These are phyloP conservation scores for Leucosticte australis DNA, from an alignment of 2,113 vertebrate species.

Conservation along the genomic window DNA sequence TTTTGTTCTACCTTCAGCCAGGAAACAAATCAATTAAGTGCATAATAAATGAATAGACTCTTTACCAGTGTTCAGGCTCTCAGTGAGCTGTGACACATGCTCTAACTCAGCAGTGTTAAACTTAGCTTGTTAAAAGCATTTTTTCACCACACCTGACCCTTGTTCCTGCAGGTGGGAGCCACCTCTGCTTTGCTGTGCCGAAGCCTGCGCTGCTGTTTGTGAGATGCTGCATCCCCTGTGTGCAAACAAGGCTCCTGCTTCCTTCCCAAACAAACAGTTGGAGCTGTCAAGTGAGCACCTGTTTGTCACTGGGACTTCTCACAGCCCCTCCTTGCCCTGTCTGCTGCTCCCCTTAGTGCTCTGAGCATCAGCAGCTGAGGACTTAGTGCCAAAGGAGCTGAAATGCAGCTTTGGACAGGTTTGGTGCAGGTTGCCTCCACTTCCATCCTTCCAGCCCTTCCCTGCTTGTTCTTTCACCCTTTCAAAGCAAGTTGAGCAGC, in stretches of 20 bases:
- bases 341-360: not conserved
- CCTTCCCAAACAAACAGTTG: not conserved
- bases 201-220: not conserved
- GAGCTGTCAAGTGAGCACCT: slow-evolving; percentile 9
- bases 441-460: not conserved
- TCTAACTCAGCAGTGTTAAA: not conserved
- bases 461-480: not conserved
- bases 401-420: slow-evolving; percentile 1
- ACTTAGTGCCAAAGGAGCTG: not conserved
- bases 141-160: not conserved
- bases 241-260: not conserved
- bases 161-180: not conserved
- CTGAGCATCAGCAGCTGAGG: slow-evolving; percentile 3
- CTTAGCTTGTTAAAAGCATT: not conserved
- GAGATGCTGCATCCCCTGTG: not conserved
- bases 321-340: not conserved
- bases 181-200: not conserved
- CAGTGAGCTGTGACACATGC: not conserved
- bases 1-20: not conserved
- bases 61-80: not conserved
- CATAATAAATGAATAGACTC: not conserved
- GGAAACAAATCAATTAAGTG: not conserved
- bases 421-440: not conserved
- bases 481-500: not conserved
- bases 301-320: slow-evolving; percentile 18